phyloP scores from a whole-genome alignment of 1,140 invertebrate genomes.

The Scylla paramamosain region DNA sequence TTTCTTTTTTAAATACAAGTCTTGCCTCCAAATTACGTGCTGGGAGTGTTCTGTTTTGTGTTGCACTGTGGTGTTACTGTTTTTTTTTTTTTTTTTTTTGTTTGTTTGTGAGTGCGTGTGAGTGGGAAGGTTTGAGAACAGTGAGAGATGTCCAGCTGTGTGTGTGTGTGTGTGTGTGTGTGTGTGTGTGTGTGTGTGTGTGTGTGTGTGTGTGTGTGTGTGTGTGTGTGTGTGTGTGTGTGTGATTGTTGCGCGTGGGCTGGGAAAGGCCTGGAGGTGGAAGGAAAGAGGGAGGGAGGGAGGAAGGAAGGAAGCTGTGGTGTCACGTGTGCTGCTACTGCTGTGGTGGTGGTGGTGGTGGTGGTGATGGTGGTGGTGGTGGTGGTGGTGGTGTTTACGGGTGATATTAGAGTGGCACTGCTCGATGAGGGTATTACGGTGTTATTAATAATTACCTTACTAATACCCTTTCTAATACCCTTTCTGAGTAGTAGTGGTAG shows the following conservation, averaged over 20 bases:
- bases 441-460: neutral
- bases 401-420: neutral
- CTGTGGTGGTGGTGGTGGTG: neutral
- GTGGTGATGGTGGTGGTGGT: neutral
- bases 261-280: neutral
- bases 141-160: neutral
- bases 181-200: conserved; percentile 2
- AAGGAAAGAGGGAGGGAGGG: neutral
- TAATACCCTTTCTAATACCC: no score
- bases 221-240: conserved; percentile 33
- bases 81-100: neutral
- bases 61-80: no score
- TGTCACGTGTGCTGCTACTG: neutral
- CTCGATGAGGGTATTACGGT: neutral
- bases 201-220: conserved; percentile 33
- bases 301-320: neutral
- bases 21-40: neutral
- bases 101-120: neutral
- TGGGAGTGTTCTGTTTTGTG: neutral
- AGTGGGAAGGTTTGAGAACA: no score
- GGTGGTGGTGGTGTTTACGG: neutral
- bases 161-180: conserved; percentile 33
- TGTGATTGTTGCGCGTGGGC: neutral
- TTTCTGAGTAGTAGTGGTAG: neutral
- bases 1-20: neutral